These are phyloP conservation scores for Gymnocephalus cernua DNA, from an alignment of 2,113 vertebrate genomes.

Conservation along the genomic window DNA sequence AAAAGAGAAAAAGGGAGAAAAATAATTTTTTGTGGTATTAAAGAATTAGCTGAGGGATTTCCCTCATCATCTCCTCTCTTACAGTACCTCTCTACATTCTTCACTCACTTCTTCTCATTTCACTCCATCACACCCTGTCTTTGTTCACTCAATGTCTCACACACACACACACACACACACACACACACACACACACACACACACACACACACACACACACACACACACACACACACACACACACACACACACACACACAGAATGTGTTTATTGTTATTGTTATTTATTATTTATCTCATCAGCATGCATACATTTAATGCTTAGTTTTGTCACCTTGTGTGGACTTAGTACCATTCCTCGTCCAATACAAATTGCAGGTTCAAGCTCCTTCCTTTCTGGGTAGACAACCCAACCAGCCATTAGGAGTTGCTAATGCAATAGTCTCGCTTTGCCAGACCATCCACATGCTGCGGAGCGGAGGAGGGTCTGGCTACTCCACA, in stretches of 20 bases:
- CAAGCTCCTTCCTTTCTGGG: background rate
- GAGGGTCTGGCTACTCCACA: too few relatives aligned
- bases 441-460: too few relatives aligned
- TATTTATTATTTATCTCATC: background rate
- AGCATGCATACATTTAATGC: background rate
- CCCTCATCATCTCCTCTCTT: constrained; percentile 13
- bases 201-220: constrained; percentile 16
- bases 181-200: constrained; percentile 22
- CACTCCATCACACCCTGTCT: constrained; percentile 19
- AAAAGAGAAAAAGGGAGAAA: constrained; percentile 1
- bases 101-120: constrained; percentile 9
- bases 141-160: background rate
- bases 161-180: background rate
- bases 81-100: background rate
- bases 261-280: background rate
- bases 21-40: constrained; percentile 23
- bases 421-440: background rate
- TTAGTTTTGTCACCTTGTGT: background rate
- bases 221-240: background rate
- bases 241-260: too few relatives aligned
- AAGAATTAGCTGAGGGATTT: constrained; percentile 44
- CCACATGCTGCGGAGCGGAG: too few relatives aligned
- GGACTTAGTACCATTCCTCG: background rate
- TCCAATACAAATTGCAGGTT: constrained; percentile 11
- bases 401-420: background rate